phyloP scores from a whole-genome alignment of 2,113 vertebrate genomes.

The Paralichthys olivaceus region DNA sequence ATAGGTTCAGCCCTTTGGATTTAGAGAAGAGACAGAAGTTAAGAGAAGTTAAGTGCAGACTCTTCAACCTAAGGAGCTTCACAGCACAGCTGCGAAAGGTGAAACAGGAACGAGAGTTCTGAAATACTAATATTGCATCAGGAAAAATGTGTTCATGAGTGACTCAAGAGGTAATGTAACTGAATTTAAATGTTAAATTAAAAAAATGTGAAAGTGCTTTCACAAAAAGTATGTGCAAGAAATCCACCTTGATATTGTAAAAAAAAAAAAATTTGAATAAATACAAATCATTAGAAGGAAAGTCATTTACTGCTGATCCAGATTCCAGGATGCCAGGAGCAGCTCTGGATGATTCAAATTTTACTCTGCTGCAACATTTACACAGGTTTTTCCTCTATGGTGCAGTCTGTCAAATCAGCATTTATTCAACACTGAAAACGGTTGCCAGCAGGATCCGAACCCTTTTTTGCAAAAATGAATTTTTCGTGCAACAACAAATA shows the following conservation, averaged over 20 bases:
- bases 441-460: conserved; percentile 15
- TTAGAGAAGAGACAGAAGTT: conserved; percentile 1
- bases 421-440: too few species aligned
- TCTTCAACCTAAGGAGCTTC: neutral
- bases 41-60: conserved; percentile 10
- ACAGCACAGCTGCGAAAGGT: neutral
- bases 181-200: conserved; percentile 2
- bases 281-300: conserved; percentile 1
- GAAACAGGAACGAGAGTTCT: conserved; percentile 8
- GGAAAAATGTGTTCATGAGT: conserved; percentile 4
- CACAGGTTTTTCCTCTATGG: too few species aligned
- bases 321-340: conserved; percentile 6
- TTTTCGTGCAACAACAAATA: conserved; percentile 40
- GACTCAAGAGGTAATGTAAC: neutral
- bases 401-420: too few species aligned
- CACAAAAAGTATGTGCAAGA: neutral
- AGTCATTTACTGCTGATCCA: neutral
- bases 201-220: conserved; percentile 15
- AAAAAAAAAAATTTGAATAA: neutral
- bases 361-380: too few species aligned
- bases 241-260: neutral
- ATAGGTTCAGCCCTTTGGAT: conserved; percentile 91
- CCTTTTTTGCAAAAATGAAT: conserved; percentile 45
- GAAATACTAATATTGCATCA: conserved; percentile 31
- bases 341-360: neutral